Base-by-base conservation (phyloP, 2,888 invertebrate genomes). In the Seira musarum region DNA sequence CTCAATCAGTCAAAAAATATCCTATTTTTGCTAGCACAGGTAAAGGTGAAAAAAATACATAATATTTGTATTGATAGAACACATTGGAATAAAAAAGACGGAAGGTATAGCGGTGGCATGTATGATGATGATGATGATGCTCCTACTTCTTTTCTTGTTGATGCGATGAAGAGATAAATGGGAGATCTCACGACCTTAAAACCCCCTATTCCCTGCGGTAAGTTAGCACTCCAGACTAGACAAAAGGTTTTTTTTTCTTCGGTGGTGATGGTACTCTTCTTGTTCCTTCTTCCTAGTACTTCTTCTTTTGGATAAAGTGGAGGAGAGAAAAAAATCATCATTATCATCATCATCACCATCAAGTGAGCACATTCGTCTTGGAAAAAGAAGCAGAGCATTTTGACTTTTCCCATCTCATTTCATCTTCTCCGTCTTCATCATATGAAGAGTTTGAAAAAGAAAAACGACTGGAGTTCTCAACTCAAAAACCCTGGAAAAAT, bases 181-280 rank as follows among this genome's bases (percentile, higher is more conserved):
- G 72, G 68, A 79, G 79, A 79, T 79, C 79, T 72, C 79, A 79
- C 79, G 79, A 79, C 79, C 79, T 79, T 79, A 79, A 79, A n/a
- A 79, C 73, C 79, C 72, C 79, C 79, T 73, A 79, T 79, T 79
- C 79, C 79, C 79, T 66, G 79, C 73, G 79, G 79, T 78, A 78
- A 78, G 78, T 79, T 73, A 79, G 72, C 79, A 79, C n/a, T n/a
- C 72, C 57, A 72, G 53, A 53, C 67, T 67, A 46, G 66, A 67
- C 71, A 73, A 70, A 73, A 64, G 76, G 1, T 17, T 63, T 75
- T 61, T 68, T 3, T 66, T 69, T 68, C 17, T 63, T 25, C 17
- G 57, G 17, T 57, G 57, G 17, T 75, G 74, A 75, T 75, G 74
- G 67, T 60, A 61, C 69, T 76, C 76, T 30, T 40, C 53, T 46